A percentile compares a stretch with the other conserved stretches of the same genome.
These are phyloP conservation scores for Echeneis naucrates DNA, from an alignment of 2,797 vertebrate genomes.

Conservation along the genomic window DNA sequence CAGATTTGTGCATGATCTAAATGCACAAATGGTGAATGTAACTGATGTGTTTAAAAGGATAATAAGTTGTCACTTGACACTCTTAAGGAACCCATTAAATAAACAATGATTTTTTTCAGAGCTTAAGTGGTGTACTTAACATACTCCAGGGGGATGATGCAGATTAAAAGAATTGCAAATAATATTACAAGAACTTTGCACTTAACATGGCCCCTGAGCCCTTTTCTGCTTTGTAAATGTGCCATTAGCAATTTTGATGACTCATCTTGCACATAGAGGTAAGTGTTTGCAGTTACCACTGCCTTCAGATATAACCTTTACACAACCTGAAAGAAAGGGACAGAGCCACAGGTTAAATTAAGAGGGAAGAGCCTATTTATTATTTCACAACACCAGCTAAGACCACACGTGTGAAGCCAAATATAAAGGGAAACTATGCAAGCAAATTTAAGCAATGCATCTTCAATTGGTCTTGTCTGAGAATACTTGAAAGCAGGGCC, in stretches of 20 bases:
- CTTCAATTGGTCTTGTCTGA: background rate
- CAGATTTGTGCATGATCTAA: constrained; percentile 23
- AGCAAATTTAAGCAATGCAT: background rate
- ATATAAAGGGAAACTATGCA: background rate
- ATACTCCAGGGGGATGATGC: constrained; percentile 46
- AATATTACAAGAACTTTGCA: constrained; percentile 57
- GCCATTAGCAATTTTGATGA: constrained; percentile 65
- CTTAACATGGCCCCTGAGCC: constrained; percentile 59
- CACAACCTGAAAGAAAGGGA: constrained; percentile 39
- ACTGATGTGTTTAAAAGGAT: constrained; percentile 40
- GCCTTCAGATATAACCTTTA: constrained; percentile 46
- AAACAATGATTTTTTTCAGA: constrained; percentile 29
- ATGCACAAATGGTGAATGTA: constrained; percentile 18
- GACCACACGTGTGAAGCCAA: background rate
- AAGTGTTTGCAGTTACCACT: constrained; percentile 48
- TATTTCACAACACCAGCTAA: constrained; percentile 12
- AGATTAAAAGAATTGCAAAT: constrained; percentile 21
- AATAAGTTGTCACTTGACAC: constrained; percentile 38
- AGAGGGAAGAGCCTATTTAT: constrained; percentile 6
- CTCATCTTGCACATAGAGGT: constrained; percentile 36
- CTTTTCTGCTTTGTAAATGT: constrained; percentile 33
- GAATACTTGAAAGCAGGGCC: background rate
- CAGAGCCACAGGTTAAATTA: constrained; percentile 24
- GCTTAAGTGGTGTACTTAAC: constrained; percentile 57
- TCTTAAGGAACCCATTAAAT: constrained; percentile 64